Percentiles rank a stretch among this genome's conserved stretches.
phyloP scores from a whole-genome alignment of 2,113 vertebrate genomes.

The Dromiciops gliroides region DNA sequence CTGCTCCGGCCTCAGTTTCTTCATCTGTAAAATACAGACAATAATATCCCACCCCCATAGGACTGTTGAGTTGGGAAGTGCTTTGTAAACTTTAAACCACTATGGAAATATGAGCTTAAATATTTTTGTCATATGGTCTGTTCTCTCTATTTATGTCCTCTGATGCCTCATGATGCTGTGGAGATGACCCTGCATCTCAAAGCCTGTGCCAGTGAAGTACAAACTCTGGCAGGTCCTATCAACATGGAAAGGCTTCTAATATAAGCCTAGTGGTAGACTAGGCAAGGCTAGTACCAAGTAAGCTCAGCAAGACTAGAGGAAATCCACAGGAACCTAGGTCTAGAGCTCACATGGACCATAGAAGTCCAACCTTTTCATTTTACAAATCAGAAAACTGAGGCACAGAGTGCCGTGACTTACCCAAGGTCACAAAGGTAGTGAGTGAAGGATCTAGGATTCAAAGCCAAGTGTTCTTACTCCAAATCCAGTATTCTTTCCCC shows the following conservation, averaged over 20 bases:
- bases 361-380: neutral
- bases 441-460: neutral
- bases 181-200: neutral
- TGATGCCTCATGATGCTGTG: neutral
- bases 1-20: neutral
- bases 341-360: neutral
- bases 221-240: neutral
- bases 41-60: neutral
- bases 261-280: neutral
- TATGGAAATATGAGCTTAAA: neutral
- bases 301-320: neutral
- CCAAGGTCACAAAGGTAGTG: neutral
- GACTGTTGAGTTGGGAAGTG: neutral
- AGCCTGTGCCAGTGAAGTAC: neutral
- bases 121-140: neutral
- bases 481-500: neutral
- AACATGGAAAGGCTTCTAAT: neutral
- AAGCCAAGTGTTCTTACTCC: neutral
- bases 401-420: neutral
- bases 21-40: neutral
- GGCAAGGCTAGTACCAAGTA: neutral
- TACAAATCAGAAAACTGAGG: neutral
- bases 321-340: neutral
- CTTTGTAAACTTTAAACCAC: neutral
- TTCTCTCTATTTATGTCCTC: neutral